Evolutionary conservation across 2,113 vertebrate species (phyloP).

Genomic region (Cygnus atratus): DNA sequence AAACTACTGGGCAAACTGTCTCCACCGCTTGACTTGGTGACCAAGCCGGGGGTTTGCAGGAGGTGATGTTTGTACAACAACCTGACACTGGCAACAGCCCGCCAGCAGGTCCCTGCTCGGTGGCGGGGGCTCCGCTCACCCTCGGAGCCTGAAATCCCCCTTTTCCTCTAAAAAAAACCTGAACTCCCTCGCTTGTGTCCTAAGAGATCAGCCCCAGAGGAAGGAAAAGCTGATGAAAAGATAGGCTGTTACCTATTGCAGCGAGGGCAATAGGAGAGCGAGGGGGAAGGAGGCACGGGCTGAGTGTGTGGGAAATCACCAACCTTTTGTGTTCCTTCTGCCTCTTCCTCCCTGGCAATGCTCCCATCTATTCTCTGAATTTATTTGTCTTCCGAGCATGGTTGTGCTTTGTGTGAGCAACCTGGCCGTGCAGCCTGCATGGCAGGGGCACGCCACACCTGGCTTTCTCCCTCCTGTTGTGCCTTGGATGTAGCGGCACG

Average conservation of each 20-base stretch:
- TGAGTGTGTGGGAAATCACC: not conserved
- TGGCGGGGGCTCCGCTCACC: not conserved
- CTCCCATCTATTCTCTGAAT: not conserved
- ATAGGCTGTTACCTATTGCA: not conserved
- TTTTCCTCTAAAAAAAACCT: not conserved
- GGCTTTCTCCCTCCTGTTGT: not conserved
- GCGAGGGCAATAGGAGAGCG: not conserved
- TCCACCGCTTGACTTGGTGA: conserved; percentile 78
- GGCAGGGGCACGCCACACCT: not conserved
- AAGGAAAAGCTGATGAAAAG: not conserved
- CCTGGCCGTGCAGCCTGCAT: accelerated
- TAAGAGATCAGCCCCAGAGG: not conserved
- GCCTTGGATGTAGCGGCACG: accelerated
- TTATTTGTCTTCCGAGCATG: not conserved
- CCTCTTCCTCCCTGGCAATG: not conserved
- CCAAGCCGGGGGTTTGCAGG: conserved; percentile 23
- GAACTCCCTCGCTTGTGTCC: accelerated
- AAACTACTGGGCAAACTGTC: conserved; percentile 79
- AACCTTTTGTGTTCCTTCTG: not conserved
- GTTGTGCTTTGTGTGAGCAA: not conserved
- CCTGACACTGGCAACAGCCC: conserved; percentile 1
- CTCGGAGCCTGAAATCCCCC: not conserved
- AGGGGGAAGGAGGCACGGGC: not conserved
- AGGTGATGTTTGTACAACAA: conserved; percentile 67
- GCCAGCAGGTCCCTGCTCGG: not conserved